These are phyloP conservation scores for Sebastes fasciatus DNA, from an alignment of 2,113 vertebrate genomes.

Conservation along the genomic window DNA sequence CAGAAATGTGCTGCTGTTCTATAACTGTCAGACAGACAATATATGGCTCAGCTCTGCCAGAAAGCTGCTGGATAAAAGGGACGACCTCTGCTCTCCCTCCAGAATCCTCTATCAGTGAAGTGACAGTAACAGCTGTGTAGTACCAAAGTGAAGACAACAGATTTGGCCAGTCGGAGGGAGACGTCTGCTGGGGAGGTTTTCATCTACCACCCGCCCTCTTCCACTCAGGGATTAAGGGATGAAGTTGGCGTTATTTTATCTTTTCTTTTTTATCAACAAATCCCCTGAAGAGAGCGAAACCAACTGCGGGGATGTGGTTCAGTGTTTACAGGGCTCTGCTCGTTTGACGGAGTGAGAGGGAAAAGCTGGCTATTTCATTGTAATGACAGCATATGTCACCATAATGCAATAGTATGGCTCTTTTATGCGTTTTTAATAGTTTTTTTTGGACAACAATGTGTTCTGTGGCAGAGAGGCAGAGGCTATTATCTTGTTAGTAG, in stretches of 20 bases:
- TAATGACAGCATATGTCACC: not conserved
- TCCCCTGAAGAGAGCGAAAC: constrained; percentile 47
- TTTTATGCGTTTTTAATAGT: constrained; percentile 5
- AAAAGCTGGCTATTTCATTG: not conserved
- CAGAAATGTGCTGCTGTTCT: not conserved
- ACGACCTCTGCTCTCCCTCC: constrained; percentile 16
- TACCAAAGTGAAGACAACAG: constrained; percentile 31
- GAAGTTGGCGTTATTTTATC: constrained; percentile 41
- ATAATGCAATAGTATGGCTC: not conserved
- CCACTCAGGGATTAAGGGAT: constrained; percentile 53
- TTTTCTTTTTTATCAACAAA: constrained; percentile 54
- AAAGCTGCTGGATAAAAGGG: constrained; percentile 31
- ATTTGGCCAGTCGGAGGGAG: constrained; percentile 28
- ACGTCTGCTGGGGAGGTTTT: constrained; percentile 38
- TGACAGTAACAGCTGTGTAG: constrained; percentile 27
- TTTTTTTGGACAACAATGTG: not conserved
- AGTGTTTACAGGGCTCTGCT: constrained; percentile 18
- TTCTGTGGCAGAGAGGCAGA: not conserved
- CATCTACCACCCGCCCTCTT: not conserved
- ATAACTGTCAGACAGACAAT: constrained; percentile 12
- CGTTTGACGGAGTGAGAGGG: not conserved
- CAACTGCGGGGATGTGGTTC: constrained; percentile 6
- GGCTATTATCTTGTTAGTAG: not conserved
- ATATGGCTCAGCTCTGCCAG: constrained; percentile 13
- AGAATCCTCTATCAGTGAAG: constrained; percentile 20